Percentiles rank a stretch among this genome's conserved stretches.
Conservation (phyloP, 2,797 vertebrate species). For the Ptychobarbus kaznakovi region DNA sequence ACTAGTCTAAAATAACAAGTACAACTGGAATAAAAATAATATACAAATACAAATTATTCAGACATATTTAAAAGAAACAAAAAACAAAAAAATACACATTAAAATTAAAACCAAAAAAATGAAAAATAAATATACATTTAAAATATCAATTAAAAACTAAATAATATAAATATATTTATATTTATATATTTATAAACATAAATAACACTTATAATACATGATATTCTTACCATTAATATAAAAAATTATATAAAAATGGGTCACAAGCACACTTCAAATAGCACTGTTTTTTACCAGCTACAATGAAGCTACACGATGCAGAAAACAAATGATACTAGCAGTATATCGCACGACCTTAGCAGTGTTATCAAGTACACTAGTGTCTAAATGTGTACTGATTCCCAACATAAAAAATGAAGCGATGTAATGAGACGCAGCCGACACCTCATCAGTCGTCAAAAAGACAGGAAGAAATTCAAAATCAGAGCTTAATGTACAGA, state of each 20-base stretch:
- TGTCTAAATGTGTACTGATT: neutral
- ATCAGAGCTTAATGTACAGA: conserved; percentile 36
- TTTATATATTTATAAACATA: too few relatives aligned
- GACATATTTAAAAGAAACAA: too few relatives aligned
- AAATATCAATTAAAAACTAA: too few relatives aligned
- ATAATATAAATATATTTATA: too few relatives aligned
- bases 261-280: neutral
- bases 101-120: too few relatives aligned
- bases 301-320: neutral
- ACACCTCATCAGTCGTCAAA: conserved; percentile 15
- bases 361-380: neutral
- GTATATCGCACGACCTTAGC: neutral
- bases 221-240: neutral
- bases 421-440: neutral
- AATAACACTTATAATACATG: neutral
- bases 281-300: neutral
- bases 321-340: neutral
- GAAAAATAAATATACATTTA: neutral
- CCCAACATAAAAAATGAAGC: neutral
- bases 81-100: too few relatives aligned
- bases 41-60: too few relatives aligned
- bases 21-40: too few relatives aligned
- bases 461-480: conserved; percentile 33
- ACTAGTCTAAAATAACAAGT: too few relatives aligned
- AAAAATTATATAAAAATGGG: neutral